These are phyloP conservation scores for Spilarctia lutea DNA, from an alignment of 2,888 invertebrate genomes.

Conservation along the genomic window DNA sequence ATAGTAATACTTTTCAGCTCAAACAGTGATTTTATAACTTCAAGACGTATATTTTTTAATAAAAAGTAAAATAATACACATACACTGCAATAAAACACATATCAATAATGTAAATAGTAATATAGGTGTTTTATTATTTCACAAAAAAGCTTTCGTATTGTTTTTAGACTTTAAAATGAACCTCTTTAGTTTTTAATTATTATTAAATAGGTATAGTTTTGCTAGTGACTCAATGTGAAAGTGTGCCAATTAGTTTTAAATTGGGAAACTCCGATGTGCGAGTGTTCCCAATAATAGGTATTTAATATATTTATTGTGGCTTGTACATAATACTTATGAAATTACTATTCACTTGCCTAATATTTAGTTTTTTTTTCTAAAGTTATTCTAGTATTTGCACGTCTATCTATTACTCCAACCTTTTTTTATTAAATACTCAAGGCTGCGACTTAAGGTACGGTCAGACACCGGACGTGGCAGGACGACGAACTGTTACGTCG, in stretches of 20 bases:
- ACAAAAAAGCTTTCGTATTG: slow-evolving; percentile 20
- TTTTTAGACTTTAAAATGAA: slow-evolving; percentile 53
- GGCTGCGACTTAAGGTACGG: background rate
- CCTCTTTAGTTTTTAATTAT: slow-evolving; percentile 77
- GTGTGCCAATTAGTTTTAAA: slow-evolving; percentile 84
- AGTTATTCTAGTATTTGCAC: slow-evolving; percentile 47
- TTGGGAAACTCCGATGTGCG: slow-evolving; percentile 50
- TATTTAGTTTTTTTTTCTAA: slow-evolving; percentile 55
- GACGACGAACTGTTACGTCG: background rate
- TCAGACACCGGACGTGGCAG: background rate
- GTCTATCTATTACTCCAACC: slow-evolving; percentile 47
- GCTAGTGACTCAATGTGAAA: slow-evolving; percentile 85
- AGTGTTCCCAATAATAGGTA: slow-evolving; percentile 69
- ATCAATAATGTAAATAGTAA: slow-evolving; percentile 72
- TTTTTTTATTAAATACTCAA: slow-evolving; percentile 26
- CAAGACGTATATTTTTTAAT: slow-evolving; percentile 53
- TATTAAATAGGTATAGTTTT: slow-evolving; percentile 77
- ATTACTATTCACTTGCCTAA: slow-evolving; percentile 58
- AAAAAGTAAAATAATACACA: slow-evolving; percentile 54
- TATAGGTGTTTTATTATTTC: slow-evolving; percentile 36
- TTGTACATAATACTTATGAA: slow-evolving; percentile 69
- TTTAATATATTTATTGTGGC: slow-evolving; percentile 76
- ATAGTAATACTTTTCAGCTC: slow-evolving; percentile 61
- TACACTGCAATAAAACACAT: slow-evolving; percentile 79
- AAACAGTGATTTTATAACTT: slow-evolving; percentile 52